Evolutionary conservation across 1,140 invertebrate genomes (phyloP), one percentile per base, ranked within the genome.

Genomic region (Hesperophylax magnus): DNA sequence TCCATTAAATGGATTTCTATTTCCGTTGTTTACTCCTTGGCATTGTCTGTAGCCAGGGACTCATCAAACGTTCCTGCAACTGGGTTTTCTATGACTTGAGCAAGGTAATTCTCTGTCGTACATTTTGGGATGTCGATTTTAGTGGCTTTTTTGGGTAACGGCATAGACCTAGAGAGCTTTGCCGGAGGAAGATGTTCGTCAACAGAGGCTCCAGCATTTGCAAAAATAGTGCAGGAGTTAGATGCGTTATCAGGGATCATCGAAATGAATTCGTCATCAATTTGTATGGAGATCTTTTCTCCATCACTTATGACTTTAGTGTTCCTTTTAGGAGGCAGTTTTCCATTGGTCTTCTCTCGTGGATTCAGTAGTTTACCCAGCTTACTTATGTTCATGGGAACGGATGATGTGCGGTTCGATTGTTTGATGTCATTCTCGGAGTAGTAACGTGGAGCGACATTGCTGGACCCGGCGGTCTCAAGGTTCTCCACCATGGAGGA

Each of bases 401-500:
- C 60, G 8, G 60, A 67, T 3, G 22, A 15, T 9, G 63, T 54
- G 18, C 77, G 63, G 3, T 78, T 53, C 14, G 61, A 8, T 61
- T 7, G 22, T 3, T 54, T 17, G 15, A 53, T 78, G 15, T 78
- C 67, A 24, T 17, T 34, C 15, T 76, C 72, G 18, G 72, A 76
- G 14, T 20, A 76, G 60, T 9, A 77, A 17, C 39, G 75, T 8
- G 56, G 60, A 24, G 8, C 15, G 22, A 7, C 15, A 18, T 53
- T 24, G 7, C 8, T 53, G 7, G 11, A 31, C 39, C 52, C 63
- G 20, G 34, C 39, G 15, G 15, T 54, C 53, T 56, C 63, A 2
- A 65, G 24, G 18, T 27, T 17, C 11, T 67, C 77, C 2, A 67
- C 24, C 77, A 78, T 78, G 20, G 61, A 67, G 6, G 77, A 65